Base-by-base conservation (phyloP, 2,113 vertebrate genomes). In the Phyllostomus discolor region DNA sequence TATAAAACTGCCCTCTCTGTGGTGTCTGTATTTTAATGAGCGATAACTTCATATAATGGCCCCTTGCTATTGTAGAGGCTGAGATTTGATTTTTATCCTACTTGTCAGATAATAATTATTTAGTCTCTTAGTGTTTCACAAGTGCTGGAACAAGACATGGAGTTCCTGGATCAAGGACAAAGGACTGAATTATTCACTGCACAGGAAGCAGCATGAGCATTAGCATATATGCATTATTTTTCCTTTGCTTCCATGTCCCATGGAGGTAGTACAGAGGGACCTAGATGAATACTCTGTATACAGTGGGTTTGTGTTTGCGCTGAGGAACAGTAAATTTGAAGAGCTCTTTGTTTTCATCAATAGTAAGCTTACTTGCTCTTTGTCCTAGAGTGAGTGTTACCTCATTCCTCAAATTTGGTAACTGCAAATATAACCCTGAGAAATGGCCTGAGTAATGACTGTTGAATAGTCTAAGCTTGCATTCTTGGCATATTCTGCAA, bases 71-170 rank as follows among this genome's bases (percentile, higher is more conserved):
- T 89, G 66, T 48, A 69, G 80, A 26, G 46, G 10, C 79, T 80
- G 70, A 96, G 28, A 16, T 72, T 73, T 66, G 48, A 26, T 78
- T 87, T 96, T 79, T 95, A 43, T 96, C 28, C 28, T 84, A 43
- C 28, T 75, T 64, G 67, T 4, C 87, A 92, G 31, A 33, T 17
- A 46, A 11, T 67, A 67, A n/a, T 38, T 91, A 20, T 57, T 84
- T 94, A 43, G 12, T 70, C 48, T 88, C 22, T 73, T 90, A 75
- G 4, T 67, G 2, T 67, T 95, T 86, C 4, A 7, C 82, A n/a
- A 46, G 17, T 80, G 20, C 12, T 69, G 14, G 22, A 14, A 80
- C 31, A 89, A 81, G 72, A 80, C 38, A 14, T 64, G 50, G 33
- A 9, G 7, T 20, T 88, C 14, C 10, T 38, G 52, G 20, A 8